Evolutionary conservation across 1,140 invertebrate genomes (phyloP), one percentile per base, ranked within the genome.

Genomic region (Drosophila kikkawai): DNA sequence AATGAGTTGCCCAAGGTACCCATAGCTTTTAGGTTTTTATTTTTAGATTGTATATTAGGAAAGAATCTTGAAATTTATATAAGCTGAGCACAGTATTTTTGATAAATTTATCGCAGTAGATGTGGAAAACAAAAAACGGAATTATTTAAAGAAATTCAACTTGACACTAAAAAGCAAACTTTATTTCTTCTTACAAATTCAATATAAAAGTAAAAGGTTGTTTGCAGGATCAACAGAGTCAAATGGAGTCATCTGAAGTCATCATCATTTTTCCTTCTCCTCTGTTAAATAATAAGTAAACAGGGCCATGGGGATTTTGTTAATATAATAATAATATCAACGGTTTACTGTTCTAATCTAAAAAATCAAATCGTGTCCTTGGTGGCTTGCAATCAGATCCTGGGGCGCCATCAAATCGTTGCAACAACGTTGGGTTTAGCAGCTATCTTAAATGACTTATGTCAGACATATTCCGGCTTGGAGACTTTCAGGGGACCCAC

Each of bases 361-460:
- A 22, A 8, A 8, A 55, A 26, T 55, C 34, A 55, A 41, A 56
- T 37, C 17, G 19, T 7, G 17, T 60, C 32, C n/a, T 42, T 19
- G 22, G 29, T 41, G 32, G 37, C 19, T 42, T 41, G 7, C 56
- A 58, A 42, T 42, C n/a, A 37, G 17, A 15, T 22, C 26, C 26
- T 59, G 36, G 5, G 37, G 37, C 22, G 13, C 12, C 26, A 29
- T 55, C 63, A 45, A 37, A 45, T 67, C 67, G 22, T 66, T 22
- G 53, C 59, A 32, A 50, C 48, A 32, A 51, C 45, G 41, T 51
- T 66, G 65, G 51, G 19, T 57, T 51, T 41, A 67, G 75, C 65
- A 75, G 68, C 85, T 79, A 81, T 82, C 74, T 74, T 87, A 82
- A 87, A 78, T 87, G 75, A 86, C 69, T 87, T 77, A 79, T 73